Evolutionary conservation across 1,140 invertebrate genomes (phyloP), one percentile per base, ranked within the genome.

Genomic region (Bombus soroeensis): DNA sequence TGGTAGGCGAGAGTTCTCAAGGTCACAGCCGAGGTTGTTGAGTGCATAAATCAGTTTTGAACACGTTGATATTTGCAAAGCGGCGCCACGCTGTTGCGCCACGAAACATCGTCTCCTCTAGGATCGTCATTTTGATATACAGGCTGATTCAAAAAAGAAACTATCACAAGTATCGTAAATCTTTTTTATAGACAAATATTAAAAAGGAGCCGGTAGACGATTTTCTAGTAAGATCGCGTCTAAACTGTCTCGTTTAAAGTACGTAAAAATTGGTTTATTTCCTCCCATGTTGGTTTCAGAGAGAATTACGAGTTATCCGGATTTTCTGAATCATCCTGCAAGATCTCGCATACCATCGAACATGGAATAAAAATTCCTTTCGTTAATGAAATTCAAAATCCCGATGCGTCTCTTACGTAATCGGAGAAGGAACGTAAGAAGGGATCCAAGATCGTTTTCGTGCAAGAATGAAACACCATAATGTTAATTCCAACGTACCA

Each of bases 1-100:
- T 68, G 32, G 37, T 71, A 84, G 75, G 6, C 32, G 66, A 62
- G 83, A 39, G 66, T 68, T 32, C 5, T 22, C 74, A 80, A 77
- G 73, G 73, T 77, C 43, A 43, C 25, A 84, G 25, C 3, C 53
- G 53, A 84, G 83, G 53, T 62, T 80, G 28, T 22, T 34, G 64
- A 41, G 18, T 71, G 83, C 76, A 84, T 84, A 84, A 80, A 84
- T 84, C 53, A 84, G 13, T 84, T 80, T 79, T 62, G 43, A 68
- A 41, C 43, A 13, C 72, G 72, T 4, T 34, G 74, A 84, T 80
- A 84, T 84, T 84, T 84, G 82, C 64, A 39, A 84, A 84, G 10
- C 25, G 75, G 82, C 82, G 82, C 82, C 75, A 62, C 47, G 39
- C 75, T 72, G 25, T 84, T 84, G 32, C 82, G 39, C 34, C 75